phyloP scores from a whole-genome alignment of 1,140 invertebrate species.

The Zaprionus ornatus region DNA sequence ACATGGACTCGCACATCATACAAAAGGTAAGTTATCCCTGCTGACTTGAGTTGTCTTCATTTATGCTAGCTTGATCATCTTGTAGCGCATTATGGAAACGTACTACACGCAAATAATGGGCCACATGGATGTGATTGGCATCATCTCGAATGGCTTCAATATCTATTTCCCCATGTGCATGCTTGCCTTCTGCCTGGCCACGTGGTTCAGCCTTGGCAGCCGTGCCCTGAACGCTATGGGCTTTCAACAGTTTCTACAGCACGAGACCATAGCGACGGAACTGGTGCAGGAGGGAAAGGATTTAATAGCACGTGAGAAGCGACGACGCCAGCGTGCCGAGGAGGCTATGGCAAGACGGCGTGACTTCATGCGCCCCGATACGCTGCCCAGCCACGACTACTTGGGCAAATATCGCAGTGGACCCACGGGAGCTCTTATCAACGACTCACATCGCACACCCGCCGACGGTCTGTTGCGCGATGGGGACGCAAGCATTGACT shows the following conservation, averaged over 20 bases:
- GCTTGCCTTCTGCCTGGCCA: constrained; percentile 95
- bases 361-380: constrained; percentile 87
- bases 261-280: constrained; percentile 96
- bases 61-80: not conserved
- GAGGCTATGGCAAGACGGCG: constrained; percentile 90
- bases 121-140: constrained; percentile 98
- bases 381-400: constrained; percentile 83
- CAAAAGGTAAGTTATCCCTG: constrained; percentile 84
- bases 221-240: constrained; percentile 94
- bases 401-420: constrained; percentile 85
- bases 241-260: constrained; percentile 97
- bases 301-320: constrained; percentile 94
- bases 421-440: constrained; percentile 36
- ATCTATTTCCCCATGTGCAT: constrained; percentile 99
- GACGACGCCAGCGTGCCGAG: constrained; percentile 91
- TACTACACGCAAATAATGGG: constrained; percentile 95
- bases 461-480: constrained; percentile 81
- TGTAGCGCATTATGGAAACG: constrained; percentile 76
- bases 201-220: constrained; percentile 97
- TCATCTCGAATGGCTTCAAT: constrained; percentile 99
- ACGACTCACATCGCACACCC: constrained; percentile 55
- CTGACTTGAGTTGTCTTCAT: not conserved
- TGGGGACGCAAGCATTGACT: constrained; percentile 70
- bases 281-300: constrained; percentile 96
- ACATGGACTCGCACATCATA: constrained; percentile 99